phyloP scores from a whole-genome alignment of 2,888 invertebrate species.

The Tillus elongatus region DNA sequence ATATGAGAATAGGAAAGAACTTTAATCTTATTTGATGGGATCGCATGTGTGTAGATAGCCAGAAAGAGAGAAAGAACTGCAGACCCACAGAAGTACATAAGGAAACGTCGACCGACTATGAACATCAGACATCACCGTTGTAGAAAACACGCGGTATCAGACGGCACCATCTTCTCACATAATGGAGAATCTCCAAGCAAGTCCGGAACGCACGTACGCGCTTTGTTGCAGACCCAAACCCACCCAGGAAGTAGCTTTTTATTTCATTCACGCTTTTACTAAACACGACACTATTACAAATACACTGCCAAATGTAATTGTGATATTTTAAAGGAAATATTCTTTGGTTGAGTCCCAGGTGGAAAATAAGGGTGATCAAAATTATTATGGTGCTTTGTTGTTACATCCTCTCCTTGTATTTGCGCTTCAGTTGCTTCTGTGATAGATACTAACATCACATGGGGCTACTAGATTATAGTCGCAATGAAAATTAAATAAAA shows the following conservation, averaged over 20 bases:
- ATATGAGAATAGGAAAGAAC: too few relatives aligned
- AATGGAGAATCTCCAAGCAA: constrained; percentile 37
- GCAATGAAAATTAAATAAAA: constrained; percentile 12
- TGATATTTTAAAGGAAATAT: too few relatives aligned
- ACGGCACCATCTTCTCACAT: constrained; percentile 31
- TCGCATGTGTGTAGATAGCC: too few relatives aligned
- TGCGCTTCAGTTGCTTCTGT: too few relatives aligned
- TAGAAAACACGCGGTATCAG: constrained; percentile 32
- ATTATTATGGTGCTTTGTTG: too few relatives aligned
- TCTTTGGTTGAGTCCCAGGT: background rate
- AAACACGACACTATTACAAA: constrained; percentile 21
- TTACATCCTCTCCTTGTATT: too few relatives aligned
- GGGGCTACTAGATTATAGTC: too few relatives aligned
- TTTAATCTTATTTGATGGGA: too few relatives aligned
- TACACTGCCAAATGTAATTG: constrained; percentile 26
- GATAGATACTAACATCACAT: too few relatives aligned
- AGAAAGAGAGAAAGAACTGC: constrained; percentile 13
- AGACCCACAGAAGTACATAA: constrained; percentile 18
- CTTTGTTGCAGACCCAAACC: constrained; percentile 34
- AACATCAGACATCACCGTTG: constrained; percentile 23
- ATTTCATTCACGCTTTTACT: constrained; percentile 32
- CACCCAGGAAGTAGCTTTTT: constrained; percentile 40
- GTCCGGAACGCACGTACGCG: constrained; percentile 39
- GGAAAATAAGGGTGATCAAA: too few relatives aligned
- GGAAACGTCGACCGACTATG: constrained; percentile 25